Evolutionary conservation across 2,113 vertebrate species (phyloP), one percentile per base, ranked within the genome.

Genomic region (Rutilus rutilus): DNA sequence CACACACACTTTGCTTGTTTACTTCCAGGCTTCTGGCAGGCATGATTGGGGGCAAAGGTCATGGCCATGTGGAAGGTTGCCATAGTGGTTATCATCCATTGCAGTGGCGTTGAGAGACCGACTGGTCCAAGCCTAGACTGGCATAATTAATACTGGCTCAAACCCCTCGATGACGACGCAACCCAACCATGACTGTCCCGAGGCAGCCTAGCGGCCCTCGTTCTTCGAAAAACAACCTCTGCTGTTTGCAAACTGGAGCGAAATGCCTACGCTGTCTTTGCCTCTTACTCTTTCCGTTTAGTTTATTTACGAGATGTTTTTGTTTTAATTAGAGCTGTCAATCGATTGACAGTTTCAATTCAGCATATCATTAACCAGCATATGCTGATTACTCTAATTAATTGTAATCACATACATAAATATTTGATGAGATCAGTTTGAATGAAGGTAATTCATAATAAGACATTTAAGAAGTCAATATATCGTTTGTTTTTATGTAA

Each of bases 91-190:
- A 82, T 52, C 27, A 59, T 42, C 74, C 50, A 74, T 54, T 62
- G 86, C 47, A 39, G 64, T 39, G 54, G 62, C 15, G 27, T 10
- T 50, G 47, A 82, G 52, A 57, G 52, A 57, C 52, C 0, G 2
- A 60, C 54, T 59, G 33, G 47, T 36, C 23, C 76, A 36, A 27
- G 75, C 84, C 17, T 71, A 71, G 69, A 65, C 71, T 39, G 74
- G 45, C 65, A 33, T 83, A 73, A 83, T 88, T 88, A 75, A 74
- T 78, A 73, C 83, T 62, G 76, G 52, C 74, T 78, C 19, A 39
- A 83, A 65, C 39, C 59, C 19, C 84, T 60, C 60, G 54, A 73
- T 54, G 45, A n/a, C 50, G 39, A 36, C 11, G 50, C 30, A 52
- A 42, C 42, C 73, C 62, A 85, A 83, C 69, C 5, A 10, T 60